These are phyloP conservation scores for Anableps anableps DNA, from an alignment of 2,797 vertebrate genomes.

Conservation along the genomic window DNA sequence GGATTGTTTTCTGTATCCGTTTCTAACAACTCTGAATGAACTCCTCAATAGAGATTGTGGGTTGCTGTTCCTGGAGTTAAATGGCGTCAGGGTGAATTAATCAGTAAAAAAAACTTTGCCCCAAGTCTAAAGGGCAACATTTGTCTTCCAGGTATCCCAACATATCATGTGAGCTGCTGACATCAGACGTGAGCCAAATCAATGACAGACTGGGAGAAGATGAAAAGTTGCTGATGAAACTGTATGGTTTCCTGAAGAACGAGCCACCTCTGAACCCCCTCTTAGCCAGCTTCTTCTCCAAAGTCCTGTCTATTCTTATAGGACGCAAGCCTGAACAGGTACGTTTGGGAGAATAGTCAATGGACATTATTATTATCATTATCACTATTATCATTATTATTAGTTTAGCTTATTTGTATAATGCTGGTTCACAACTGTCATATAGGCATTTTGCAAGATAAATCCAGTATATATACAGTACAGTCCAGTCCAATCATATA, in stretches of 20 bases:
- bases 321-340: constrained; percentile 99
- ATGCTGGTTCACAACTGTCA: no score
- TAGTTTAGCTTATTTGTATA: no score
- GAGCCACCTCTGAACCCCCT: constrained; percentile 95
- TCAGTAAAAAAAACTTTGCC: constrained; percentile 1
- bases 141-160: constrained; percentile 89
- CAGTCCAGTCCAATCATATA: no score
- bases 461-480: no score
- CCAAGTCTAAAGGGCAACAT: neutral
- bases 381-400: no score
- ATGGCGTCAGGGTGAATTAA: neutral
- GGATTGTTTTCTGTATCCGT: neutral
- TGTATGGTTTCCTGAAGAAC: constrained; percentile 95
- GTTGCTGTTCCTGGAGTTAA: neutral
- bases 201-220: constrained; percentile 97
- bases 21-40: neutral
- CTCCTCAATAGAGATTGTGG: neutral
- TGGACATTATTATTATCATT: no score
- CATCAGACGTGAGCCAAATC: constrained; percentile 95
- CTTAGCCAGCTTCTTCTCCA: constrained; percentile 98
- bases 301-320: constrained; percentile 98
- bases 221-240: constrained; percentile 91
- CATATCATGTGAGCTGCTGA: constrained; percentile 98
- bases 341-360: constrained; percentile 4
- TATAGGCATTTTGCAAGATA: no score